Conservation (phyloP, 2,888 invertebrate species). For the Pelosia muscerda region DNA sequence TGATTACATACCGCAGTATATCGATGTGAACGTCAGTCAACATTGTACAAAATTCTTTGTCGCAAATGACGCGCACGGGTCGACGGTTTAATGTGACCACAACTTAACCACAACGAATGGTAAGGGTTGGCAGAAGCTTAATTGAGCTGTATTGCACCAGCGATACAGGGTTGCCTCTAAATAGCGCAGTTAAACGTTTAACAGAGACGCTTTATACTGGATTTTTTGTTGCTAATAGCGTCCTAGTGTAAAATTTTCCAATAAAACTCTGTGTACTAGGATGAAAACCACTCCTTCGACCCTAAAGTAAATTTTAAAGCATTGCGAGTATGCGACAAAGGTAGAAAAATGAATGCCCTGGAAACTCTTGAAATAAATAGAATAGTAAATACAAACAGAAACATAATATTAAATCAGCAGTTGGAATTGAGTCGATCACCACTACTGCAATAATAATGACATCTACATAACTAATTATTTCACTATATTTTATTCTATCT, state of each 20-base stretch:
- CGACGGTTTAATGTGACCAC: constrained; percentile 69
- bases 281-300: too few species aligned
- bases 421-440: too few species aligned
- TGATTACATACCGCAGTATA: constrained; percentile 32
- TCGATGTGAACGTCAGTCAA: constrained; percentile 44
- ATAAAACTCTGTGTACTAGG: constrained; percentile 45
- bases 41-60: constrained; percentile 52
- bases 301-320: too few species aligned
- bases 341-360: too few species aligned
- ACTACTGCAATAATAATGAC: too few species aligned
- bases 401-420: too few species aligned
- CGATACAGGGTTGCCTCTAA: constrained; percentile 50
- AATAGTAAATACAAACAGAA: too few species aligned
- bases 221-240: constrained; percentile 52
- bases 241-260: constrained; percentile 46
- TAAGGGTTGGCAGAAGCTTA: constrained; percentile 64
- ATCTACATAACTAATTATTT: too few species aligned
- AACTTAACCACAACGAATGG: constrained; percentile 70
- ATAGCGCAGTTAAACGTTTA: constrained; percentile 55
- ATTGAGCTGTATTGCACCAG: constrained; percentile 64
- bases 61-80: constrained; percentile 62
- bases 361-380: too few species aligned
- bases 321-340: too few species aligned
- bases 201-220: constrained; percentile 51
- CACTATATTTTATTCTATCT: too few species aligned